phyloP scores from a whole-genome alignment of 1,140 invertebrate genomes.

The Dinoponera quadriceps region DNA sequence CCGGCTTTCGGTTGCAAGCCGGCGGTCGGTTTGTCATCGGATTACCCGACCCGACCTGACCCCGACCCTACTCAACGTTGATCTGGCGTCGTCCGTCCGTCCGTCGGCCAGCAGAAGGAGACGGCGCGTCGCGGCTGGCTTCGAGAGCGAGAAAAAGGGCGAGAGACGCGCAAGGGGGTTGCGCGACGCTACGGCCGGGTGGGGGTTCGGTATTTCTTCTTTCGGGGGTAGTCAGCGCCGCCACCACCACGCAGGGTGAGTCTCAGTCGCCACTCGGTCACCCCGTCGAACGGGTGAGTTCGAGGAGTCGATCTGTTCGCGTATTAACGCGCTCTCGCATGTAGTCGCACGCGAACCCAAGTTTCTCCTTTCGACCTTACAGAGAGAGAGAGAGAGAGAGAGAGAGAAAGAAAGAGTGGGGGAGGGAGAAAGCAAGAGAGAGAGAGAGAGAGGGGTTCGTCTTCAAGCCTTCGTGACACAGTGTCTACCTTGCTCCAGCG shows the following conservation, averaged over 20 bases:
- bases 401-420: no score
- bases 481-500: neutral
- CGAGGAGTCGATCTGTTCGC: slow-evolving; percentile 18
- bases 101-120: slow-evolving; percentile 1
- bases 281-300: slow-evolving; percentile 76
- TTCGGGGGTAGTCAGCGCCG: slow-evolving; percentile 79
- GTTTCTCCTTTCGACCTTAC: neutral
- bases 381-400: no score
- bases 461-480: neutral
- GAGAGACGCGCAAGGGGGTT: neutral
- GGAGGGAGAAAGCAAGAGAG: neutral
- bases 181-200: neutral
- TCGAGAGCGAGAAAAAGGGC: slow-evolving; percentile 15
- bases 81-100: neutral
- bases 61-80: slow-evolving; percentile 7
- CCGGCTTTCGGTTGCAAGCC: neutral
- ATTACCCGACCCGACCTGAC: neutral
- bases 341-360: slow-evolving; percentile 11
- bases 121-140: slow-evolving; percentile 25
- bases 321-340: slow-evolving; percentile 30
- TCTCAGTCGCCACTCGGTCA: slow-evolving; percentile 81
- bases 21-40: slow-evolving; percentile 17
- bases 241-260: slow-evolving; percentile 73
- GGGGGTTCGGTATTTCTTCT: slow-evolving; percentile 54
- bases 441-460: neutral